These are phyloP conservation scores for Champsocephalus esox DNA, from an alignment of 2,797 vertebrate genomes.

Conservation along the genomic window DNA sequence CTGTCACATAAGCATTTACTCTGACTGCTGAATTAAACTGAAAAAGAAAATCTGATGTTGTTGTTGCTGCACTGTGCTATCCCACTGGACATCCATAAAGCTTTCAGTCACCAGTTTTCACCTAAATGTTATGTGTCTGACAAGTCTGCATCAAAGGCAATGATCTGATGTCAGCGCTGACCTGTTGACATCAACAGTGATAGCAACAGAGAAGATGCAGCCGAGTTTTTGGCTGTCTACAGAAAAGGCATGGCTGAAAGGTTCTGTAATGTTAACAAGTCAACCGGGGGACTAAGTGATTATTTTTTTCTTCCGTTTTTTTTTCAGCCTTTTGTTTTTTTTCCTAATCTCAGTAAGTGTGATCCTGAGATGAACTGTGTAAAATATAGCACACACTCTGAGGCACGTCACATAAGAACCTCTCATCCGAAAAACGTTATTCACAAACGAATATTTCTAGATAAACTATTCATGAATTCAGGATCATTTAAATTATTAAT, in stretches of 20 bases:
- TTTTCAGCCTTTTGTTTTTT: constrained; percentile 34
- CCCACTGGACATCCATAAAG: constrained; percentile 5
- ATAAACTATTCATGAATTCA: constrained; percentile 61
- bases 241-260: constrained; percentile 50
- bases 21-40: constrained; percentile 21
- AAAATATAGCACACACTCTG: constrained; percentile 38
- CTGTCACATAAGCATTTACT: constrained; percentile 28
- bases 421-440: constrained; percentile 43
- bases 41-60: not conserved
- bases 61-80: constrained; percentile 6
- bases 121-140: constrained; percentile 20
- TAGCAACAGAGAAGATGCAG: constrained; percentile 47
- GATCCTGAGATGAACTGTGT: constrained; percentile 41
- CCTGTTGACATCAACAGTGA: constrained; percentile 51
- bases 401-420: constrained; percentile 10
- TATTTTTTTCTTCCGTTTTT: constrained; percentile 15
- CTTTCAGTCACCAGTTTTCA: constrained; percentile 20
- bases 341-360: constrained; percentile 15
- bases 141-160: constrained; percentile 26
- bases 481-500: constrained; percentile 61
- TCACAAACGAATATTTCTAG: constrained; percentile 30
- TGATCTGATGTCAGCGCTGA: constrained; percentile 53
- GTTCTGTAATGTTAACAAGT: constrained; percentile 68
- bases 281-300: constrained; percentile 23
- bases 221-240: constrained; percentile 49